Percentiles rank a stretch among this genome's conserved stretches.
Evolutionary conservation across 2,113 vertebrate genomes (phyloP).

Genomic region (Lagenorhynchus albirostris): DNA sequence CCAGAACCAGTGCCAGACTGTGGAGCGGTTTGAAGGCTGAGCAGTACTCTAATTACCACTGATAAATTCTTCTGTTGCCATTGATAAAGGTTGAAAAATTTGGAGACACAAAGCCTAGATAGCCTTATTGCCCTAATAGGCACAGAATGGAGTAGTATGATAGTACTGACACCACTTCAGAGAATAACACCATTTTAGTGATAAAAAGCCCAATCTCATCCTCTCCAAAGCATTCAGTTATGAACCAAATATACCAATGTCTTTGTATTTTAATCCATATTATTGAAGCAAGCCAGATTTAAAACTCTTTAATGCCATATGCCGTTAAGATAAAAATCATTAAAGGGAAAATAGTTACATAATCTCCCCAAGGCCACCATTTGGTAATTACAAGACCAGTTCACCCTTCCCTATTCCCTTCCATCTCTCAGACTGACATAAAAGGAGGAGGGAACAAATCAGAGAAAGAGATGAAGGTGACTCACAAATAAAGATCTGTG

Average conservation of each 20-base stretch:
- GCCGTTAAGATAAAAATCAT: neutral
- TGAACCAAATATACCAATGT: neutral
- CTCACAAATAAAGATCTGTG: neutral
- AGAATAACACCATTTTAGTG: neutral
- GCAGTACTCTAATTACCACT: neutral
- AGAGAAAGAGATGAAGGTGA: neutral
- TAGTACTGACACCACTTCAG: neutral
- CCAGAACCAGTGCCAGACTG: neutral
- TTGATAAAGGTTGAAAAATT: neutral
- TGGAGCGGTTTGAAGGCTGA: neutral
- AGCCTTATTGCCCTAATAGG: neutral
- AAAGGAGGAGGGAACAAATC: neutral
- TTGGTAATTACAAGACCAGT: neutral
- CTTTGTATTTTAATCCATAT: neutral
- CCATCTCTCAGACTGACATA: neutral
- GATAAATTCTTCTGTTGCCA: slow-evolving; percentile 4
- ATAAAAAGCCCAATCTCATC: neutral
- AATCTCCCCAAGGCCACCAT: neutral
- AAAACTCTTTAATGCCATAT: neutral
- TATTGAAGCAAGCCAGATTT: neutral
- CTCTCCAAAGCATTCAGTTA: neutral
- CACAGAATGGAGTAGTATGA: neutral
- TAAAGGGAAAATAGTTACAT: neutral
- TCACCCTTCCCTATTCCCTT: neutral
- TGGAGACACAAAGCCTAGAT: neutral